Evolutionary conservation across 2,888 invertebrate species (phyloP).

Genomic region (Netelia fuscicornis): DNA sequence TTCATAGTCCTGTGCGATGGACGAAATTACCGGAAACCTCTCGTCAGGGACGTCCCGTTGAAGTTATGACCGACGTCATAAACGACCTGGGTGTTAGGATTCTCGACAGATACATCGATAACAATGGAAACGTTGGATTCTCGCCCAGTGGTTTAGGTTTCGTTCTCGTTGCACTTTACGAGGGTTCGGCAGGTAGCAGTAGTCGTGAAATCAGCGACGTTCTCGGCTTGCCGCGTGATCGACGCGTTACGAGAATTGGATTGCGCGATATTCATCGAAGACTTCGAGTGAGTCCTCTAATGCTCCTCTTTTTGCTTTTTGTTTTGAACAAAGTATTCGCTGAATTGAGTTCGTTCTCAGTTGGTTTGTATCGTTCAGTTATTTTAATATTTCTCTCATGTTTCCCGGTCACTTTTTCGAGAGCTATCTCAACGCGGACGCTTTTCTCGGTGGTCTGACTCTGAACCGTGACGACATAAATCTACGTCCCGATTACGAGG

Average conservation of each 20-base stretch:
- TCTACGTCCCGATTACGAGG: slow-evolving; percentile 90
- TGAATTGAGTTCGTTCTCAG: neutral
- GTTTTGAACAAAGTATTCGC: neutral
- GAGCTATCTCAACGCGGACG: slow-evolving; percentile 94
- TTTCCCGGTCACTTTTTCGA: slow-evolving; percentile 78
- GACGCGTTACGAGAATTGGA: slow-evolving; percentile 91
- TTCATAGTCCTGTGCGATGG: slow-evolving; percentile 46
- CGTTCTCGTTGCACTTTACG: slow-evolving; percentile 91
- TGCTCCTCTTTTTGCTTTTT: neutral
- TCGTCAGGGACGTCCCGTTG: slow-evolving; percentile 86
- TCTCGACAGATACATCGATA: slow-evolving; percentile 78
- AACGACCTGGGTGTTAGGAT: slow-evolving; percentile 89
- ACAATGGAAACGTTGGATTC: slow-evolving; percentile 90
- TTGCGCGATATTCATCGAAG: slow-evolving; percentile 93
- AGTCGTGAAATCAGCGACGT: slow-evolving; percentile 90
- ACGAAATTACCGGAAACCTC: slow-evolving; percentile 15
- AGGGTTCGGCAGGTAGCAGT: slow-evolving; percentile 91
- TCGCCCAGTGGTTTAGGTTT: slow-evolving; percentile 94
- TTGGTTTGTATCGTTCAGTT: neutral
- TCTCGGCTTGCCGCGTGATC: slow-evolving; percentile 90
- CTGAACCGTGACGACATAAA: slow-evolving; percentile 92
- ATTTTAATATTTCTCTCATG: neutral
- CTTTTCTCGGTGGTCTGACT: slow-evolving; percentile 92
- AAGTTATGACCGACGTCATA: slow-evolving; percentile 92
- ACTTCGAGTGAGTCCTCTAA: slow-evolving; percentile 89